Base-by-base conservation (phyloP, 2,113 vertebrate genomes). In the Apodemus speciosus region DNA sequence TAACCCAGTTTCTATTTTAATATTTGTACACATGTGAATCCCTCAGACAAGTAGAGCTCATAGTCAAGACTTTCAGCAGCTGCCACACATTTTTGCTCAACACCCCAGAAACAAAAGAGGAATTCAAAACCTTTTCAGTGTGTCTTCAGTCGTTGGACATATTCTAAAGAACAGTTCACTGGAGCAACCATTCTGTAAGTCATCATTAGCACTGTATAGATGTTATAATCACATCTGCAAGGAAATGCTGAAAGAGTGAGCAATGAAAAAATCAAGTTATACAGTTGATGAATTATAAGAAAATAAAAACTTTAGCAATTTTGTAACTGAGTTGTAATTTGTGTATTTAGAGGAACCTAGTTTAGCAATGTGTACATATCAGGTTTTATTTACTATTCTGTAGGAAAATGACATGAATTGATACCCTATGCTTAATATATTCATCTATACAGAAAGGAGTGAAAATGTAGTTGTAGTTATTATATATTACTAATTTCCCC, bases 21-120 rank as follows among this genome's bases (percentile, higher is more conserved):
- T 30, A 64, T 91, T 85, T 93, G 62, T 88, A 98, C 98, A 97
- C 20, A 53, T 98, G 21, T 97, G 97, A 91, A 9, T 98, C 98
- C 0, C 95, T 96, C 90, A 98, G 98, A 77, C 97, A 98, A 40
- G 85, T 97, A 0, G 96, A 96, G 3, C 98, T 98, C 90, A 96
- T 98, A 69, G 73, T 95, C 80, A 98, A 96, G 89, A 96, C 97
- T 79, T 95, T 98, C 92, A 98, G 98, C 66, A 97, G 8, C 18
- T 85, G 60, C 60, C 60, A 85, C 2, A 66, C 18, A 35, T 64
- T 13, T 66, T 85, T 11, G 0, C 43, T 98, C 92, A 94, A 97
- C 64, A 98, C 98, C 20, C 98, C 98, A 9, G 97, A 97, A 94
- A 97, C 98, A 60, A 98, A 98, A 88, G 97, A 98, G 43, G 97